Evolutionary conservation across 2,888 invertebrate species (phyloP).

Genomic region (Hermodice carunculata): DNA sequence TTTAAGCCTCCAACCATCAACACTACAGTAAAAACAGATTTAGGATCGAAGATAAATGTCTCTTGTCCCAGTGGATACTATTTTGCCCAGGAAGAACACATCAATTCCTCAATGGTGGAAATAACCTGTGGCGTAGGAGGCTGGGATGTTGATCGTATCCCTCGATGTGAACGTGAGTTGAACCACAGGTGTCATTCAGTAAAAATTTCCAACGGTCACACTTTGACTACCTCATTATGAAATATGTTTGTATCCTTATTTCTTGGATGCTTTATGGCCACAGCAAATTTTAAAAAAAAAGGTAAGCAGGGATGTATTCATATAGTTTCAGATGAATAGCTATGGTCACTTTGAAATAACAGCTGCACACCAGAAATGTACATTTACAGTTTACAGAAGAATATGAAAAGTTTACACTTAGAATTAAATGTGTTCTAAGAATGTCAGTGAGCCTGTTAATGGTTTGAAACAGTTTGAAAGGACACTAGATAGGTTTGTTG

Average conservation of each 20-base stretch:
- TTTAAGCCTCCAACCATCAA: neutral
- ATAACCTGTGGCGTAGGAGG: neutral
- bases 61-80: neutral
- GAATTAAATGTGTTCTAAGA: neutral
- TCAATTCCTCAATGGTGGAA: neutral
- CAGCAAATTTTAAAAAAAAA: too few relatives aligned
- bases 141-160: neutral
- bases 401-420: neutral
- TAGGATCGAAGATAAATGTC: neutral
- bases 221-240: too few relatives aligned
- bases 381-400: neutral
- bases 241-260: too few relatives aligned
- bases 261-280: too few relatives aligned
- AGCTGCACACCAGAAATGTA: too few relatives aligned
- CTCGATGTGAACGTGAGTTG: neutral
- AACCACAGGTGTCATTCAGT: too few relatives aligned
- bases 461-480: too few relatives aligned
- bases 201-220: too few relatives aligned
- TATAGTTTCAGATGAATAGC: neutral
- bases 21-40: neutral
- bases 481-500: too few relatives aligned
- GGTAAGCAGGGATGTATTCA: neutral
- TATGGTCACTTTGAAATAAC: too few relatives aligned
- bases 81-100: neutral
- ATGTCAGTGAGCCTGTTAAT: too few relatives aligned